Percentiles rank a stretch among this genome's conserved stretches.
These are phyloP conservation scores for Fratercula arctica DNA, from an alignment of 2,797 vertebrate species.

Conservation along the genomic window DNA sequence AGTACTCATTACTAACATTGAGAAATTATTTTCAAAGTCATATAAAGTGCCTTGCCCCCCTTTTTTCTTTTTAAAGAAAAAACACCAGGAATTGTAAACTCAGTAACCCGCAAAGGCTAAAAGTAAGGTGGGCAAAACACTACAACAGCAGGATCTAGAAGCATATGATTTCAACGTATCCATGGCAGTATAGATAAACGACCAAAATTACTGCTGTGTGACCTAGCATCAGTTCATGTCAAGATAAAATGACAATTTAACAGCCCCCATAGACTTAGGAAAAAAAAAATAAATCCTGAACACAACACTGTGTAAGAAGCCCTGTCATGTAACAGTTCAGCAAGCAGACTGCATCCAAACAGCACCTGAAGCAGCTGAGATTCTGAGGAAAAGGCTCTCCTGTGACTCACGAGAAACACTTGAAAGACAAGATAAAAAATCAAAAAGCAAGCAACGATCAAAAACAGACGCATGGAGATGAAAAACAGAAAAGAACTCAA, in stretches of 20 bases:
- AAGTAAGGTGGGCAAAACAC: not conserved
- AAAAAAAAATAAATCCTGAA: too few relatives aligned
- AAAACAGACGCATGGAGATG: not conserved
- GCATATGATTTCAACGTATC: not conserved
- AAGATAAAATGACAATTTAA: not conserved
- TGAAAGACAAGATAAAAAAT: not conserved
- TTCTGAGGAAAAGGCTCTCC: not conserved
- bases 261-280: not conserved
- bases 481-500: not conserved
- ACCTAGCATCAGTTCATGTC: not conserved
- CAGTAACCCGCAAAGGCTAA: not conserved
- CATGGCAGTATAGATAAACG: not conserved
- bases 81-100: not conserved
- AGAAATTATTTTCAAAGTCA: not conserved
- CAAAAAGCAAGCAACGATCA: not conserved
- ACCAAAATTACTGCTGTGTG: not conserved
- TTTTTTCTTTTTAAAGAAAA: not conserved
- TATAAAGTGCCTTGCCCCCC: fast-evolving
- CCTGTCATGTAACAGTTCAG: not conserved
- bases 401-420: not conserved
- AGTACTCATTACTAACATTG: not conserved
- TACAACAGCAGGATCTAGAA: not conserved
- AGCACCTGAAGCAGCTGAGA: not conserved
- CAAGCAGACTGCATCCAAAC: not conserved
- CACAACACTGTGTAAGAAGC: fast-evolving